These are phyloP conservation scores for Clarias macrocephalus DNA, from an alignment of 2,113 vertebrate species.

Conservation along the genomic window DNA sequence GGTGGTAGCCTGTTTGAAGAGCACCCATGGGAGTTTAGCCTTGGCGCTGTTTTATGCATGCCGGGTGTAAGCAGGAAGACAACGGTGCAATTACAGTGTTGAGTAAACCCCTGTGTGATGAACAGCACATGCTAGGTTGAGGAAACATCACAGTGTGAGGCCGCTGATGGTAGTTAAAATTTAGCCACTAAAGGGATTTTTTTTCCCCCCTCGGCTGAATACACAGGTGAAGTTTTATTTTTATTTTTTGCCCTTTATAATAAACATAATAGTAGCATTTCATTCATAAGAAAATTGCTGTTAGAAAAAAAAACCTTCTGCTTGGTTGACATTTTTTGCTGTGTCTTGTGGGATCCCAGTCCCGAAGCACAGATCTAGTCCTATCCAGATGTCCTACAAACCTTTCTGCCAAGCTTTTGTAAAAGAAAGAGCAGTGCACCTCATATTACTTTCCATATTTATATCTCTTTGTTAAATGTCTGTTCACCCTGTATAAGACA, in stretches of 20 bases:
- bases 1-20: conserved; percentile 6
- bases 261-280: background rate
- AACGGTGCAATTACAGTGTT: conserved; percentile 15
- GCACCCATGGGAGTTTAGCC: conserved; percentile 33
- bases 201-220: background rate
- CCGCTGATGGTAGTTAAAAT: background rate
- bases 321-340: background rate
- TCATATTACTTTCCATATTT: background rate
- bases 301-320: background rate
- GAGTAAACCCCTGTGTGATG: conserved; percentile 26
- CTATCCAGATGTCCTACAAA: background rate
- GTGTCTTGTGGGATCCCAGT: background rate
- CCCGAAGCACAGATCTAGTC: background rate
- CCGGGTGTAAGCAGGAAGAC: conserved; percentile 15
- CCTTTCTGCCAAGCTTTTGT: background rate
- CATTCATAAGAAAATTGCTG: background rate
- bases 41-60: conserved; percentile 28
- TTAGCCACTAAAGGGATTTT: background rate
- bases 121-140: conserved; percentile 34
- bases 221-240: background rate
- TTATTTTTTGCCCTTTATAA: background rate
- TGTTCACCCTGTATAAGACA: background rate
- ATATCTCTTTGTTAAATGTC: background rate
- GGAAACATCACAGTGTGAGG: background rate
- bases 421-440: background rate